These are phyloP conservation scores for Capreolus pygargus DNA, from an alignment of 2,113 vertebrate species.

Conservation along the genomic window DNA sequence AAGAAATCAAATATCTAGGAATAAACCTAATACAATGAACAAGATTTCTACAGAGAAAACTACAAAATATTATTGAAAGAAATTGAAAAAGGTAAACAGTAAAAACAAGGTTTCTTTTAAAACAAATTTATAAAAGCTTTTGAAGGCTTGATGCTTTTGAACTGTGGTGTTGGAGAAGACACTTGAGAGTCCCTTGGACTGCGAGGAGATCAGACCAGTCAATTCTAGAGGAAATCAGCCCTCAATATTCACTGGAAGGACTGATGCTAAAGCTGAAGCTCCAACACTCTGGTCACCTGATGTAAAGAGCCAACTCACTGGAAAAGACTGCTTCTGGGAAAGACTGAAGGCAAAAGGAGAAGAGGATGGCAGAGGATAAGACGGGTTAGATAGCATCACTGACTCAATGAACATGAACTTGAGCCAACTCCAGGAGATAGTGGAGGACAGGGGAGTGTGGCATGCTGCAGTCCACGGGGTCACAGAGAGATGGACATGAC, in stretches of 20 bases:
- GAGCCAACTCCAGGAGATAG: not conserved
- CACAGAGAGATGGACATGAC: not conserved
- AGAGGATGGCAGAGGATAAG: not conserved
- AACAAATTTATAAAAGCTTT: not conserved
- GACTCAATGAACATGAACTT: not conserved
- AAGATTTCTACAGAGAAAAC: not conserved
- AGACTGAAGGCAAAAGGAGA: not conserved
- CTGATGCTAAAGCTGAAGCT: not conserved
- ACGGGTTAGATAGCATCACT: not conserved
- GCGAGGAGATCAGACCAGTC: not conserved
- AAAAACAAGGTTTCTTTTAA: not conserved
- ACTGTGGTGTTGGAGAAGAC: not conserved
- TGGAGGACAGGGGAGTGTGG: not conserved
- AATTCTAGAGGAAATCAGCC: not conserved
- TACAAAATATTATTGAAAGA: not conserved
- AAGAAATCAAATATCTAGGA: not conserved
- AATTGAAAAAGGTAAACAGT: not conserved
- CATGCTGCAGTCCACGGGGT: not conserved
- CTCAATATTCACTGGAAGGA: not conserved
- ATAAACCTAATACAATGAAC: not conserved
- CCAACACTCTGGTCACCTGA: not conserved
- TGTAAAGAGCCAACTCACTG: not conserved
- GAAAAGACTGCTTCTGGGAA: not conserved
- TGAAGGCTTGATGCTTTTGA: not conserved
- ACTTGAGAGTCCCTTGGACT: not conserved